A percentile compares a stretch with the other conserved stretches of the same genome.
Conservation (phyloP, 1,140 invertebrate species). For the Scaptomyza graminum region DNA sequence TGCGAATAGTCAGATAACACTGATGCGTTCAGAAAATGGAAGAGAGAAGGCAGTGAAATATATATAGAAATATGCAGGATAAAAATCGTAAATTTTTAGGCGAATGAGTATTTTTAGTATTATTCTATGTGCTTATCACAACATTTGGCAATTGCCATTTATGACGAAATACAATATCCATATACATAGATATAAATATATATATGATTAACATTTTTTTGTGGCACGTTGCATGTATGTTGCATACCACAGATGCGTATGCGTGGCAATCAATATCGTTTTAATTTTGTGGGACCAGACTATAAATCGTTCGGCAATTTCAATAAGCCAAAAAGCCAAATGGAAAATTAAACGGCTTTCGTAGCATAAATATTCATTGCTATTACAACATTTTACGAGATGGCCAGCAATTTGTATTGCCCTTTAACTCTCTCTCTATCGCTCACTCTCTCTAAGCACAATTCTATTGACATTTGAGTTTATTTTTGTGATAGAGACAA, state of each 20-base stretch:
- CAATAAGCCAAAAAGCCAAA: slow-evolving; percentile 71
- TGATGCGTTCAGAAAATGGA: slow-evolving; percentile 49
- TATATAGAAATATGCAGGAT: slow-evolving; percentile 13
- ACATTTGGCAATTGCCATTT: slow-evolving; percentile 50
- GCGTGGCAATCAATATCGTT: slow-evolving; percentile 72
- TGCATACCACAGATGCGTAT: not conserved
- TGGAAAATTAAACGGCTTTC: slow-evolving; percentile 69
- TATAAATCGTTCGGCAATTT: slow-evolving; percentile 63
- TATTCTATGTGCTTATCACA: slow-evolving; percentile 36
- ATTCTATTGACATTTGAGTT: slow-evolving; percentile 64
- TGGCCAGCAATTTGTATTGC: slow-evolving; percentile 45
- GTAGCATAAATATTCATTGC: slow-evolving; percentile 74
- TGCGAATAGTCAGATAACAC: slow-evolving; percentile 27
- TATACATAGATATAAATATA: no score
- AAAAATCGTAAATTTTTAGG: not conserved
- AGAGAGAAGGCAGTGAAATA: slow-evolving; percentile 1
- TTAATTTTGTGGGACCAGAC: slow-evolving; percentile 59
- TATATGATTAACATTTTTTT: slow-evolving; percentile 22
- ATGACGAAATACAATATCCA: slow-evolving; percentile 4
- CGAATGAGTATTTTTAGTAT: slow-evolving; percentile 8
- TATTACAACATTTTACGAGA: slow-evolving; percentile 66
- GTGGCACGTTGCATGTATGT: slow-evolving; percentile 17
- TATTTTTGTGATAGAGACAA: slow-evolving; percentile 43
- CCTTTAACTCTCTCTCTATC: not conserved
- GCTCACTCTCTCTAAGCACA: not conserved